Conservation (phyloP, 2,113 vertebrate genomes). For the Manacus vitellinus region DNA sequence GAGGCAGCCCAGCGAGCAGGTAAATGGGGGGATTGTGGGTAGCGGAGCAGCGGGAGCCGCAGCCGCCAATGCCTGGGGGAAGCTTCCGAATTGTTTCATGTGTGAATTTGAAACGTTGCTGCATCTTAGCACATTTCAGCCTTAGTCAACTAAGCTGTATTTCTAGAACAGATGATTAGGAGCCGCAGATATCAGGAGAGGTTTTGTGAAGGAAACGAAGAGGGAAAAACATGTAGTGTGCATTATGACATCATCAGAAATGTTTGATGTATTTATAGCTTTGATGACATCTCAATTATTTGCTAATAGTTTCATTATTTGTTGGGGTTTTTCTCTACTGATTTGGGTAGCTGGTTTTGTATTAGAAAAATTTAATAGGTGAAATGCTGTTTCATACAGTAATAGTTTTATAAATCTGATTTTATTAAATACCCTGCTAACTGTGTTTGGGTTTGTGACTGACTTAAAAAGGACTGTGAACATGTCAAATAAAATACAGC, state of each 20-base stretch:
- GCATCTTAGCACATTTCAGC: slow-evolving; percentile 53
- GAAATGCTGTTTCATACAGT: not conserved
- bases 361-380: slow-evolving; percentile 13
- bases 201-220: not conserved
- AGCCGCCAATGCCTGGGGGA: slow-evolving; percentile 63
- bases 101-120: slow-evolving; percentile 64
- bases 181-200: not conserved
- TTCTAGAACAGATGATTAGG: slow-evolving; percentile 14
- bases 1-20: slow-evolving; percentile 82
- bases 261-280: not conserved
- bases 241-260: not conserved
- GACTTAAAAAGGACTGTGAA: slow-evolving; percentile 48
- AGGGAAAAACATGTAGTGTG: not conserved
- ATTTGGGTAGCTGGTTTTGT: not conserved
- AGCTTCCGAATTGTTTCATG: slow-evolving; percentile 59
- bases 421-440: slow-evolving; percentile 52
- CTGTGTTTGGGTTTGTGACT: slow-evolving; percentile 48
- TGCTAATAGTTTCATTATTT: slow-evolving; percentile 8
- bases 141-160: slow-evolving; percentile 52
- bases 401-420: slow-evolving; percentile 38
- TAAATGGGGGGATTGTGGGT: slow-evolving; percentile 67
- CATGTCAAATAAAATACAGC: slow-evolving; percentile 33
- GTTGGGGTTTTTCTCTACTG: not conserved
- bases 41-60: slow-evolving; percentile 63
- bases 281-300: slow-evolving; percentile 17